phyloP scores from a whole-genome alignment of 2,888 invertebrate species.

The Gnatocerus cornutus region DNA sequence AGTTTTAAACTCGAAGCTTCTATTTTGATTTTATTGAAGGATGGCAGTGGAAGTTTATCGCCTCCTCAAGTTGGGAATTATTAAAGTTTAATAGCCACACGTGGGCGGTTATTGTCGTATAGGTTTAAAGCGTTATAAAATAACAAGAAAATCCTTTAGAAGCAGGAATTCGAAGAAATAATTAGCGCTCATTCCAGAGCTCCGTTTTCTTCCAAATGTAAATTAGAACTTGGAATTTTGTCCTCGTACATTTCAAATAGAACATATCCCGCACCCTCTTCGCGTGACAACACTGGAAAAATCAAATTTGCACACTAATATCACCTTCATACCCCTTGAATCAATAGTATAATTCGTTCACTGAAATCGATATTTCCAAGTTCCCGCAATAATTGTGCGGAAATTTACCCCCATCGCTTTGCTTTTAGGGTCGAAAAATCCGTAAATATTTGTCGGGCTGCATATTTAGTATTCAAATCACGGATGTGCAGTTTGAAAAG shows the following conservation, averaged over 20 bases:
- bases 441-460: background rate
- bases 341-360: background rate
- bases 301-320: constrained; percentile 4
- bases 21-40: background rate
- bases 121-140: background rate
- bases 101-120: background rate
- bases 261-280: background rate
- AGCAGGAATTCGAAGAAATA: too few relatives aligned
- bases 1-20: background rate
- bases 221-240: background rate
- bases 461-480: constrained; percentile 40
- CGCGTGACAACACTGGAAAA: background rate
- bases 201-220: background rate
- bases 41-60: background rate
- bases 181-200: background rate
- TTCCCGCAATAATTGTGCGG: background rate
- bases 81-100: background rate
- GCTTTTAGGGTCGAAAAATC: background rate
- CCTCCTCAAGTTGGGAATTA: background rate
- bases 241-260: constrained; percentile 1
- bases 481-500: constrained; percentile 42
- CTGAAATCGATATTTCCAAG: constrained; percentile 3
- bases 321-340: background rate
- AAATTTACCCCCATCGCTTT: background rate
- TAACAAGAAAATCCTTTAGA: too few relatives aligned